Evolutionary conservation across 2,113 vertebrate species (phyloP).

Genomic region (Sphyrna mokarran): DNA sequence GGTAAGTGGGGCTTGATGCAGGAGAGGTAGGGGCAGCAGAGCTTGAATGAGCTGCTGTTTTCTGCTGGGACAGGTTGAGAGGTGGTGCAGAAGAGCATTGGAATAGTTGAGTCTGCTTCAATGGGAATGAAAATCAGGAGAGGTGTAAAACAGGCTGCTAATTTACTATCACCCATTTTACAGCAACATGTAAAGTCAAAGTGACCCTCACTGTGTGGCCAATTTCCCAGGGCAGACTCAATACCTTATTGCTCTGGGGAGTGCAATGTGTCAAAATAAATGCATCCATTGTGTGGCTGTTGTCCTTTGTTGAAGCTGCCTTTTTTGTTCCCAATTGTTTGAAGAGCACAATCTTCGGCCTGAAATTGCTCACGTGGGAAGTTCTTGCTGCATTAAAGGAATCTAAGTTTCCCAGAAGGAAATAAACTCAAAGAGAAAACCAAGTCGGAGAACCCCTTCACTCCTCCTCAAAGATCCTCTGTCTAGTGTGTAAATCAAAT

Average conservation of each 20-base stretch:
- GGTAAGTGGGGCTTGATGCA: background rate
- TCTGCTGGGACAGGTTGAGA: background rate
- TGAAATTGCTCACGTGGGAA: background rate
- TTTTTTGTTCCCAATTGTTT: background rate
- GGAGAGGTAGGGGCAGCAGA: background rate
- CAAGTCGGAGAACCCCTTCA: background rate
- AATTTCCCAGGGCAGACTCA: background rate
- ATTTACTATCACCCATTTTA: background rate
- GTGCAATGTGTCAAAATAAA: background rate
- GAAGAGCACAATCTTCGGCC: background rate
- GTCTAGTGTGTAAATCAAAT: background rate
- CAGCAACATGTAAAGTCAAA: background rate
- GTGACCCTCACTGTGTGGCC: background rate
- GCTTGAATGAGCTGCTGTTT: background rate
- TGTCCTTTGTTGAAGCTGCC: background rate
- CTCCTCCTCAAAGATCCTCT: background rate
- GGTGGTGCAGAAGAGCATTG: background rate
- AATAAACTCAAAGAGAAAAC: background rate
- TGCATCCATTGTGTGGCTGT: background rate
- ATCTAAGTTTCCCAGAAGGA: background rate
- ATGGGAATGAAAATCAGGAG: background rate
- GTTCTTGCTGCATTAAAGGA: background rate
- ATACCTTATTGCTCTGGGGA: too few species aligned
- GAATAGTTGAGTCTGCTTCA: background rate
- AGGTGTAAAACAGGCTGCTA: background rate